phyloP scores from a whole-genome alignment of 2,113 vertebrate species.

The Pachyramphus minor region DNA sequence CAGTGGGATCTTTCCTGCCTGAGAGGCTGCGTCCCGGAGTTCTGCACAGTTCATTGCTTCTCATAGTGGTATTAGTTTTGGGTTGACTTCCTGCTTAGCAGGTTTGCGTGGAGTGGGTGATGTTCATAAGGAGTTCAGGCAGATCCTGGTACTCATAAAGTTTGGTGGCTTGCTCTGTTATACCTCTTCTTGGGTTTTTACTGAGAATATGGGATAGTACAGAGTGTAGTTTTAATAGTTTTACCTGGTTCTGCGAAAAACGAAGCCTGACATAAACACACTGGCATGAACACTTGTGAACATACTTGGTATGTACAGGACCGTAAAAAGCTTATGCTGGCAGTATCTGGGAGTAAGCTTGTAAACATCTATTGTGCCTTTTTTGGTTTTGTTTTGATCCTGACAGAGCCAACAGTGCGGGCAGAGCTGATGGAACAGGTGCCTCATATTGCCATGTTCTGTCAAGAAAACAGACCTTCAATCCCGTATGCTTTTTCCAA shows the following conservation, averaged over 20 bases:
- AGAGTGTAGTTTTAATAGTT: neutral
- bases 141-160: neutral
- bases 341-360: neutral
- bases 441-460: slow-evolving; percentile 89
- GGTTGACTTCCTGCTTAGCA: neutral
- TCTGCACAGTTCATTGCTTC: neutral
- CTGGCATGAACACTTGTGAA: neutral
- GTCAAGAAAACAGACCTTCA: slow-evolving; percentile 87
- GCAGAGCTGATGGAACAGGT: slow-evolving; percentile 91
- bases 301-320: neutral
- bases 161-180: neutral
- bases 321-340: neutral
- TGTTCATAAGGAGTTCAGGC: accelerated
- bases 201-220: neutral
- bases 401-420: slow-evolving; percentile 84
- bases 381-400: neutral
- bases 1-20: neutral
- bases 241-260: neutral
- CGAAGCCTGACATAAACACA: neutral
- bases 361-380: neutral
- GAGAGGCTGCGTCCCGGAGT: neutral
- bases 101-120: neutral
- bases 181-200: neutral
- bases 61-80: neutral
- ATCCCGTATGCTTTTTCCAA: slow-evolving; percentile 87